Percentiles rank a stretch among this genome's conserved stretches.
Evolutionary conservation across 2,113 vertebrate species (phyloP).

Genomic region (Tenebrosternarchus preto): DNA sequence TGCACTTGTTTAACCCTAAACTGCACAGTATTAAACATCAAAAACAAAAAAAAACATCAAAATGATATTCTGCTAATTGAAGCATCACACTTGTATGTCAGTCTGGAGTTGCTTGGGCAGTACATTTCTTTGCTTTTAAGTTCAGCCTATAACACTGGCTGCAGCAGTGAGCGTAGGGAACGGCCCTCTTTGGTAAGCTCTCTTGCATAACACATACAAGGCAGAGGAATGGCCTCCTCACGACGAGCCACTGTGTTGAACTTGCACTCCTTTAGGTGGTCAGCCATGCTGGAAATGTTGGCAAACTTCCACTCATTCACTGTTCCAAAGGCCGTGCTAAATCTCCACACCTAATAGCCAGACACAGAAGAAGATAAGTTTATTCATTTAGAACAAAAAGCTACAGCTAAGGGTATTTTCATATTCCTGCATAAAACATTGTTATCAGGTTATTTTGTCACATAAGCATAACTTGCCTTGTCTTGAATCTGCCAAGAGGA

Average conservation of each 20-base stretch:
- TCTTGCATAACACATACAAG: constrained; percentile 96
- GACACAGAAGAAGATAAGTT: background rate
- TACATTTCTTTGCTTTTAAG: constrained; percentile 41
- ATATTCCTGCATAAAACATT: too few relatives aligned
- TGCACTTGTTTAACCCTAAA: constrained; percentile 70
- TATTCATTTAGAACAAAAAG: background rate
- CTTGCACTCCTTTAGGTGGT: constrained; percentile 96
- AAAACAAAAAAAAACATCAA: constrained; percentile 80
- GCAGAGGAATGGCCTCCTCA: constrained; percentile 92
- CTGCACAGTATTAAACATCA: constrained; percentile 72
- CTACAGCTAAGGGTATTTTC: background rate
- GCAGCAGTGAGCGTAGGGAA: constrained; percentile 92
- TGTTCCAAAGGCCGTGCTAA: constrained; percentile 97
- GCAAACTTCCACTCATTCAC: constrained; percentile 98
- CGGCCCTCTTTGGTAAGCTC: constrained; percentile 95
- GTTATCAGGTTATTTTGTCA: background rate
- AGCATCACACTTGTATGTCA: constrained; percentile 64
- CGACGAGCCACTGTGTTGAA: constrained; percentile 88
- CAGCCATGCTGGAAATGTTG: constrained; percentile 97
- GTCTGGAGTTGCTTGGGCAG: constrained; percentile 65
- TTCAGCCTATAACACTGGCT: constrained; percentile 81
- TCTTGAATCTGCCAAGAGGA: constrained; percentile 94
- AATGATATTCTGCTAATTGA: constrained; percentile 74
- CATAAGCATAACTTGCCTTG: constrained; percentile 78
- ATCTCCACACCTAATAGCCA: constrained; percentile 88